phyloP scores from a whole-genome alignment of 2,797 vertebrate species.

The Cryptoblepharus egeriae region DNA sequence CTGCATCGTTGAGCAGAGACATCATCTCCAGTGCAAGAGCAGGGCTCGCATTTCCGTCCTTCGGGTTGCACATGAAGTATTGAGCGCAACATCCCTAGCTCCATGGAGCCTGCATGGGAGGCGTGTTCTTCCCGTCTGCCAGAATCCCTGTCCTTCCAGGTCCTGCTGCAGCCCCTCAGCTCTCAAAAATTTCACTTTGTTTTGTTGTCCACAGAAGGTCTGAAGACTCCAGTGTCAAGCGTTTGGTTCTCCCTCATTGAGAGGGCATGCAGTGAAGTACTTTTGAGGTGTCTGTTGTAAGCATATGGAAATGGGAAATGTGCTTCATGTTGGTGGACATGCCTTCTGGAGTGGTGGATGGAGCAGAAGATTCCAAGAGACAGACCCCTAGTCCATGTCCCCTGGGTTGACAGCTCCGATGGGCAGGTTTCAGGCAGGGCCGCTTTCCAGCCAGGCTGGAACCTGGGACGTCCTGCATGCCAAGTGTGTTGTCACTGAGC shows the following conservation, averaged over 20 bases:
- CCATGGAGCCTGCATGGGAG: neutral
- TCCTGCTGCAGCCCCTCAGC: neutral
- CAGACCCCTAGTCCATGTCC: no score
- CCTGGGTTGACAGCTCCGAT: no score
- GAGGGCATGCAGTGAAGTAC: neutral
- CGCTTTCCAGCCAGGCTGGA: no score
- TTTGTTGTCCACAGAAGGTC: neutral
- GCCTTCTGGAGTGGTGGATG: no score
- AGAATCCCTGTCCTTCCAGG: no score
- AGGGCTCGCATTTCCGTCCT: slow-evolving; percentile 30
- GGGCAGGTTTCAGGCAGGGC: no score
- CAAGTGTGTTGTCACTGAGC: no score
- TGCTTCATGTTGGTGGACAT: neutral
- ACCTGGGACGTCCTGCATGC: no score
- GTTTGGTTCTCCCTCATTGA: neutral
- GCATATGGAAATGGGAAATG: neutral
- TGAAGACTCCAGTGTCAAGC: neutral
- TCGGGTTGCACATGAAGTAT: slow-evolving; percentile 1
- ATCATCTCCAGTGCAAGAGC: slow-evolving; percentile 32
- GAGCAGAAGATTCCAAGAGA: no score
- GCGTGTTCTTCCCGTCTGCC: neutral
- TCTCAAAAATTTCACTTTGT: neutral
- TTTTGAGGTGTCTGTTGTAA: neutral
- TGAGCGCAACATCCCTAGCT: neutral
- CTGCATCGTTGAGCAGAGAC: slow-evolving; percentile 33